Conservation (phyloP, 2,797 vertebrate species). For the Sparidentex hasta region DNA sequence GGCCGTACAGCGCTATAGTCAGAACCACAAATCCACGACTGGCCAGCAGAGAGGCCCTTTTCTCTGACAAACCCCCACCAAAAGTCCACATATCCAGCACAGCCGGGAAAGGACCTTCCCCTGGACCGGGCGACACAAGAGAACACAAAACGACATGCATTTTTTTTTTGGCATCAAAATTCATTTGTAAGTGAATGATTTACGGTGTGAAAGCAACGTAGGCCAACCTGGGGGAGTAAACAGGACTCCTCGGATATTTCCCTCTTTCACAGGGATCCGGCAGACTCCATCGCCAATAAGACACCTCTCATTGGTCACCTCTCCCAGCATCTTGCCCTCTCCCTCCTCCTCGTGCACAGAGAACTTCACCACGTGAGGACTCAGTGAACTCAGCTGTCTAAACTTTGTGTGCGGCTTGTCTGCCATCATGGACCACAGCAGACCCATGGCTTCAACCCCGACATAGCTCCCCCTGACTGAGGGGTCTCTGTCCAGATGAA, state of each 20-base stretch:
- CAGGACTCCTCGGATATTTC: slow-evolving; percentile 1
- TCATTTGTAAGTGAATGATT: neutral
- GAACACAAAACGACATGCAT: neutral
- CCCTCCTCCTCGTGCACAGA: neutral
- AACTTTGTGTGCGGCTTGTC: slow-evolving; percentile 50
- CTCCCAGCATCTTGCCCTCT: neutral
- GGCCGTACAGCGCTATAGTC: slow-evolving; percentile 83
- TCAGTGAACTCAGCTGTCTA: slow-evolving; percentile 73
- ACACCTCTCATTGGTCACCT: slow-evolving; percentile 6
- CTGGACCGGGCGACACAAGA: slow-evolving; percentile 61
- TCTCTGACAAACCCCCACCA: slow-evolving; percentile 79
- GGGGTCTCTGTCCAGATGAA: slow-evolving; percentile 77
- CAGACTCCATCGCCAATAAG: neutral
- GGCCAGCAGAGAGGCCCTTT: slow-evolving; percentile 86
- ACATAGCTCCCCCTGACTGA: slow-evolving; percentile 81
- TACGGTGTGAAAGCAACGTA: neutral
- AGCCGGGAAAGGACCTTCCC: slow-evolving; percentile 87
- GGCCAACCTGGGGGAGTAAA: slow-evolving; percentile 6
- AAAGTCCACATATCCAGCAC: slow-evolving; percentile 86
- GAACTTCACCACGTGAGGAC: slow-evolving; percentile 1
- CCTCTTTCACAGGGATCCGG: neutral
- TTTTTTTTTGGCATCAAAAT: neutral
- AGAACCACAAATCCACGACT: slow-evolving; percentile 86
- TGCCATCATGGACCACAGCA: slow-evolving; percentile 84
- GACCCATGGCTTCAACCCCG: slow-evolving; percentile 86